Conservation (phyloP, 2,113 vertebrate species). For the Hydrochoerus hydrochaeris region DNA sequence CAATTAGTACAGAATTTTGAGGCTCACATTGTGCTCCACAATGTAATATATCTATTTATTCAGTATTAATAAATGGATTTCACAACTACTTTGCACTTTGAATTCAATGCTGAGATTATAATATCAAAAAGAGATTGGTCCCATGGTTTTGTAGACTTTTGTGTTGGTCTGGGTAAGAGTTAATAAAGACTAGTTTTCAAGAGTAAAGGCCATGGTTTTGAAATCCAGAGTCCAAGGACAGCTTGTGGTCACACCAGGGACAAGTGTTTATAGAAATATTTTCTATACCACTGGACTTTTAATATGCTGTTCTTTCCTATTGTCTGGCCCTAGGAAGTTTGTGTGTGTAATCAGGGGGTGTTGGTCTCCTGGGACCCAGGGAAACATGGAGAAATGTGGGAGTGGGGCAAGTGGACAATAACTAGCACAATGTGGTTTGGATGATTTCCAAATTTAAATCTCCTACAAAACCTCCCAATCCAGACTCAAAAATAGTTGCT, state of each 20-base stretch:
- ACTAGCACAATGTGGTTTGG: no score
- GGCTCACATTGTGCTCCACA: background rate
- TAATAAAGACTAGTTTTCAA: background rate
- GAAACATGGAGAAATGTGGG: no score
- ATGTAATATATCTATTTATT: background rate
- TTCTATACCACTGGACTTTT: background rate
- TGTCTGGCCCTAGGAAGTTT: no score
- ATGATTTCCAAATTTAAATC: no score
- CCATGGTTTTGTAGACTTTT: background rate
- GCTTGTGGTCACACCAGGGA: background rate
- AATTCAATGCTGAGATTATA: background rate
- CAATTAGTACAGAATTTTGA: background rate
- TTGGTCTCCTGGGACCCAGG: no score
- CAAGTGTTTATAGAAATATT: background rate
- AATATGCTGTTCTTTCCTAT: no score
- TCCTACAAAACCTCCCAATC: no score
- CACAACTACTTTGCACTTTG: background rate
- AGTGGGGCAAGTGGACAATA: no score
- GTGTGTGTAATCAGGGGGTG: no score
- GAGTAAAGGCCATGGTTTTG: background rate
- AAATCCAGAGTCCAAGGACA: background rate
- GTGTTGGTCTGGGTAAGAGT: background rate
- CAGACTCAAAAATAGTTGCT: no score
- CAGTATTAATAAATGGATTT: background rate
- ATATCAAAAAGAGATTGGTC: background rate